Evolutionary conservation across 2,888 invertebrate genomes (phyloP), one percentile per base, ranked within the genome.

Genomic region (Agonopterix arenella): DNA sequence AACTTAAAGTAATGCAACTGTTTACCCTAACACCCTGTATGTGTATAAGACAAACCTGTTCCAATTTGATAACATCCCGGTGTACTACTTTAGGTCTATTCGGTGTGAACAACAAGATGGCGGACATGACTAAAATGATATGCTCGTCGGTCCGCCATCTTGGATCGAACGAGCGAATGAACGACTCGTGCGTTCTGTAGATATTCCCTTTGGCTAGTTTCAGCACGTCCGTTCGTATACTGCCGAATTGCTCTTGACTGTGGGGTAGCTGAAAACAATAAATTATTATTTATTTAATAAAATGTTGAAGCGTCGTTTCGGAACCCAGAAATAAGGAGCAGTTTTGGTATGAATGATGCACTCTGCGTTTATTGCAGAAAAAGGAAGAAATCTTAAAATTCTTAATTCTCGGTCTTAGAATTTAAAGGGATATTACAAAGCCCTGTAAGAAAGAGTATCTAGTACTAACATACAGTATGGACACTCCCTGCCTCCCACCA

Each of bases 181-280:
- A 97, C 52, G 93, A 90, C 62, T 96, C 93, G 80, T 97, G 96
- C 68, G 95, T 67, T 28, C 96, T 93, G 80, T 97, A 98, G 54
- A 97, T 92, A 85, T 97, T 94, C 51, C 96, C 96, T 61, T 96
- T 95, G 1, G 97, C 97, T 64, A 96, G 92, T 76, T 98, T 98
- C 49, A 99, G 86, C 36, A 99, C 93, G 64, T 97, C 97, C 1
- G 96, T 93, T 60, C 96, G 95, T 50, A 98, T 94, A 65, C 93
- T 93, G 44, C 93, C 92, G 81, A 93, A 92, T 56, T 92, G 92
- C 59, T 94, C 93, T 65, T 94, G 93, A 58, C 92, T 92, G 75
- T 95, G 95, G 0, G 96, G 96, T 56, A 96, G 93, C 93, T 95
- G 70, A 28, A 18, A 16, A n/a, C 18, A 18, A 37, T 7, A 11